Evolutionary conservation across 2,888 invertebrate species (phyloP).

Genomic region (Helobdella robusta): DNA sequence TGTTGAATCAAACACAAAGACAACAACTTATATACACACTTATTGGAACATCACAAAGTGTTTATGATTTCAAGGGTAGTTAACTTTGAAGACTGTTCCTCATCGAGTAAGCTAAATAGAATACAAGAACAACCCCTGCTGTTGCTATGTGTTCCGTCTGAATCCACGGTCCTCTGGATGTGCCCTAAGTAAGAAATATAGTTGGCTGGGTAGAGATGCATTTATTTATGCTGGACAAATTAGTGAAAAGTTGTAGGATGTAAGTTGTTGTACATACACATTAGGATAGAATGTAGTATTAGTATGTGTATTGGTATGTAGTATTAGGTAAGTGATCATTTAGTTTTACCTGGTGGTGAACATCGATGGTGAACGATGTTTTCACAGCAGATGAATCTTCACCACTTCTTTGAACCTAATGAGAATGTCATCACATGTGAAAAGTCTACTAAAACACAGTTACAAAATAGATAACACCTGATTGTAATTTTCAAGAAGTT

Average conservation of each 20-base stretch:
- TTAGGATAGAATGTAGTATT: not conserved
- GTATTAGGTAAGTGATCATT: not conserved
- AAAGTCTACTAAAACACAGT: not conserved
- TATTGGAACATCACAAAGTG: too few relatives aligned
- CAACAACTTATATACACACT: too few relatives aligned
- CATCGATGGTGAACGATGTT: slow-evolving; percentile 62
- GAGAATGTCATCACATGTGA: slow-evolving; percentile 2
- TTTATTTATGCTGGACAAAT: slow-evolving; percentile 67
- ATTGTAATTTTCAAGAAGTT: too few relatives aligned
- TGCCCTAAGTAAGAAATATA: slow-evolving; percentile 54
- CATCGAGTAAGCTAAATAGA: slow-evolving; percentile 70
- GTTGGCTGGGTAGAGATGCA: slow-evolving; percentile 48
- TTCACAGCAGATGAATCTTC: slow-evolving; percentile 62
- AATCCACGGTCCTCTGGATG: slow-evolving; percentile 82
- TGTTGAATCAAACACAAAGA: too few relatives aligned
- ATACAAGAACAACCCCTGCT: slow-evolving; percentile 64
- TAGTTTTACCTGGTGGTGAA: slow-evolving; percentile 61
- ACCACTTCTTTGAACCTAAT: slow-evolving; percentile 54
- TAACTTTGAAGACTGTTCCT: slow-evolving; percentile 30
- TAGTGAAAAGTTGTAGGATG: not conserved
- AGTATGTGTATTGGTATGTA: too few relatives aligned
- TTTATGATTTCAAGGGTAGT: too few relatives aligned
- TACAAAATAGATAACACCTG: not conserved
- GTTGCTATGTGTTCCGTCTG: slow-evolving; percentile 84
- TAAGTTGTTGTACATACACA: not conserved